Conservation (phyloP, 35 echinoderm and acorn worm species). For the Lytechinus pictus region DNA sequence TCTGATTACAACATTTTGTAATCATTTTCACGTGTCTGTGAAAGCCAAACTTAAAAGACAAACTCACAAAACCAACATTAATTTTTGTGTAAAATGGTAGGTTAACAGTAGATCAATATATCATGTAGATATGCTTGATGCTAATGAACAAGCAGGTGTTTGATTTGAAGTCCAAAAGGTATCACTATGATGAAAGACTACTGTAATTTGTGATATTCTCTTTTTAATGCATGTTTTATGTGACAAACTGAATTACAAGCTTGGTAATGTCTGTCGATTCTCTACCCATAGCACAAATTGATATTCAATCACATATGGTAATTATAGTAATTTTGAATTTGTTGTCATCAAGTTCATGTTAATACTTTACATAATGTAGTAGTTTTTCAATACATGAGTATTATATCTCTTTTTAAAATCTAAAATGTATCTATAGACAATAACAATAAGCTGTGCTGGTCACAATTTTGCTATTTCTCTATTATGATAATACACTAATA, state of each 20-base stretch:
- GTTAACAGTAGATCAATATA: no score
- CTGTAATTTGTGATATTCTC: not conserved
- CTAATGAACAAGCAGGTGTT: not conserved
- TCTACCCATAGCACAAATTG: not conserved
- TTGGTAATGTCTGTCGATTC: no score
- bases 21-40: not conserved
- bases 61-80: not conserved
- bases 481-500: not conserved
- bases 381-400: not conserved
- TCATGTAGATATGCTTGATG: not conserved
- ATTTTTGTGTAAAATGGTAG: not conserved
- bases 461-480: slow-evolving; percentile 16
- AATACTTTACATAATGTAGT: not conserved
- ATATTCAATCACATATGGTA: no score
- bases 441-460: slow-evolving; percentile 1
- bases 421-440: not conserved
- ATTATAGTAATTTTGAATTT: no score
- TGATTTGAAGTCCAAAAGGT: not conserved
- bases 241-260: not conserved
- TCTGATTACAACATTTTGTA: no score
- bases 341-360: no score
- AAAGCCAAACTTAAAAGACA: not conserved
- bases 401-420: not conserved
- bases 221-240: not conserved
- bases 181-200: not conserved